Percentiles rank a stretch among this genome's conserved stretches.
Evolutionary conservation across 2,888 invertebrate species (phyloP).

Genomic region (Trachelus stipa): DNA sequence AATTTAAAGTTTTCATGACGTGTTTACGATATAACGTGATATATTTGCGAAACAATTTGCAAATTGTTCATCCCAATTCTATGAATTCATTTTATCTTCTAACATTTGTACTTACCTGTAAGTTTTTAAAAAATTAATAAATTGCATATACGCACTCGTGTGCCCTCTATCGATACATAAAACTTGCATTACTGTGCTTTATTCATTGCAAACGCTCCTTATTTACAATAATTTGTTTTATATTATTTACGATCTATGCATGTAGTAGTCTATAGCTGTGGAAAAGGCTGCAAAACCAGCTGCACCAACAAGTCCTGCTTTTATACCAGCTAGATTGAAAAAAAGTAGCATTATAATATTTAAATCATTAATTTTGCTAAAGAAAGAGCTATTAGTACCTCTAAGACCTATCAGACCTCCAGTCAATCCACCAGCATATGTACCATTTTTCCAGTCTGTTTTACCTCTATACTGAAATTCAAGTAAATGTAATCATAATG

Average conservation of each 20-base stretch:
- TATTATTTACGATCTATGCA: constrained; percentile 69
- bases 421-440: constrained; percentile 92
- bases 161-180: constrained; percentile 7
- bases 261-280: constrained; percentile 95
- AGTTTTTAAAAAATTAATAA: constrained; percentile 33
- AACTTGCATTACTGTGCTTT: neutral
- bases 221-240: constrained; percentile 29
- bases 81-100: constrained; percentile 37
- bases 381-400: constrained; percentile 67
- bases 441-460: constrained; percentile 97
- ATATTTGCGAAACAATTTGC: too few relatives aligned
- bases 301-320: constrained; percentile 93
- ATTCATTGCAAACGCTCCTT: neutral
- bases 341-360: constrained; percentile 4
- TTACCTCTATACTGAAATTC: constrained; percentile 81
- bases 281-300: constrained; percentile 98
- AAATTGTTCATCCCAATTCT: constrained; percentile 7
- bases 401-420: constrained; percentile 92
- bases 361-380: neutral
- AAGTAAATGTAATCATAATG: constrained; percentile 15
- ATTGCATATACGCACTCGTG: neutral
- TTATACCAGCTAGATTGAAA: constrained; percentile 81
- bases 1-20: too few relatives aligned
- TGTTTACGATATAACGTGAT: too few relatives aligned
- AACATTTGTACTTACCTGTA: constrained; percentile 42